phyloP scores from a whole-genome alignment of 2,797 vertebrate species.

The Gymnopithys bicolor region DNA sequence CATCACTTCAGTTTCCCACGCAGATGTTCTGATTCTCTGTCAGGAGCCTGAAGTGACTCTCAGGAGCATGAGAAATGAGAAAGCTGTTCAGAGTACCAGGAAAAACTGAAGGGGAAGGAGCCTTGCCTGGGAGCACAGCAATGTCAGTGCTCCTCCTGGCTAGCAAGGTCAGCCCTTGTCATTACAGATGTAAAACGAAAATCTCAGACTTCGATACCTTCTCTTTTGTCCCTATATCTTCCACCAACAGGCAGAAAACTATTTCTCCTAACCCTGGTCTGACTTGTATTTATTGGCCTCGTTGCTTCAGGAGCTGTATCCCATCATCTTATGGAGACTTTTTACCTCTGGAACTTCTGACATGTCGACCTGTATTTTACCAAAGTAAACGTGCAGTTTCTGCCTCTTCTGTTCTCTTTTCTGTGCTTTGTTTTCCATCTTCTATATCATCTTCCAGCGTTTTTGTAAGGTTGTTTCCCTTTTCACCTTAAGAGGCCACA shows the following conservation, averaged over 20 bases:
- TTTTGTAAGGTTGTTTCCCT: background rate
- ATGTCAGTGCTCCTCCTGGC: background rate
- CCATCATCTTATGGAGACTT: background rate
- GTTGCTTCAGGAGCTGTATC: background rate
- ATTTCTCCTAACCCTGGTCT: background rate
- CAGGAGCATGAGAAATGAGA: background rate
- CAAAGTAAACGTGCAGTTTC: background rate
- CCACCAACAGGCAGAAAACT: background rate
- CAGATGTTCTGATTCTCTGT: background rate
- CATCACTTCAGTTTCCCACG: background rate
- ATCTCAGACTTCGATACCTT: background rate
- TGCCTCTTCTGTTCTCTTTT: background rate
- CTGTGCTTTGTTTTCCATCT: background rate
- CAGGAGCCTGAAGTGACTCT: background rate
- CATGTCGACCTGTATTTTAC: background rate
- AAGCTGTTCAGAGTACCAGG: background rate
- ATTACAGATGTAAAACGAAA: background rate
- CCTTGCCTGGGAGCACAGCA: background rate
- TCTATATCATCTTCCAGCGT: background rate
- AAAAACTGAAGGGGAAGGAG: background rate
- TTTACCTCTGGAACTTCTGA: background rate
- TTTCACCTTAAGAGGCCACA: background rate
- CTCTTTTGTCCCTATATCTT: background rate
- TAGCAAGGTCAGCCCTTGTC: background rate
- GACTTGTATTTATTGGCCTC: fast-evolving